Percentiles rank a stretch among this genome's conserved stretches.
These are phyloP conservation scores for Dufourea novaeangliae DNA, from an alignment of 1,140 invertebrate species.

Conservation along the genomic window DNA sequence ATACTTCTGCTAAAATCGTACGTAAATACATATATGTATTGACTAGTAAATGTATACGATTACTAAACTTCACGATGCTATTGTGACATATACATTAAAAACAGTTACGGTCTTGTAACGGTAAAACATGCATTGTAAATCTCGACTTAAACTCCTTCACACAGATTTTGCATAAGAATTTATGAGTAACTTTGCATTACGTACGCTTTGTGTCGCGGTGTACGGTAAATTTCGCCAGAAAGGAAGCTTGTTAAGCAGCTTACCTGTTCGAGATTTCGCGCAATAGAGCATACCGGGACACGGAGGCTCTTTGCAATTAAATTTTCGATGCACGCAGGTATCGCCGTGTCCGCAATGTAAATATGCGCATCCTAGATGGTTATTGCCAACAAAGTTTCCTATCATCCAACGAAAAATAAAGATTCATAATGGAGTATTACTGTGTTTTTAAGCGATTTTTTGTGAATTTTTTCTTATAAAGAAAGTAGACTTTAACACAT, in stretches of 20 bases:
- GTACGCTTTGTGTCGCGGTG: no score
- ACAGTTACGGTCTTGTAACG: no score
- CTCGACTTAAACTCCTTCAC: not conserved
- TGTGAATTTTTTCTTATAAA: no score
- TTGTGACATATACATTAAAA: no score
- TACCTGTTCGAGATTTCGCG: constrained; percentile 67
- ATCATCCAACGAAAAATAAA: not conserved
- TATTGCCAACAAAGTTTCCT: not conserved
- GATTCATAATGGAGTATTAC: no score
- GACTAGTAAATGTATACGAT: no score
- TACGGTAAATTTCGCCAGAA: not conserved
- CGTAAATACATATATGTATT: no score
- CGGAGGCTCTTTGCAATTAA: constrained; percentile 68
- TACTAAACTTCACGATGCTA: no score
- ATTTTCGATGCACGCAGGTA: constrained; percentile 68
- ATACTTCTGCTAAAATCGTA: no score
- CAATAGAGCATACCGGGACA: constrained; percentile 74
- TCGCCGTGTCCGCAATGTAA: constrained; percentile 61
- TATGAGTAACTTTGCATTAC: not conserved
- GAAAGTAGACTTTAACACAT: no score
- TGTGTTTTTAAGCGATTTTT: no score
- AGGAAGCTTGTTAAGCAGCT: not conserved
- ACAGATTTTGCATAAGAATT: not conserved
- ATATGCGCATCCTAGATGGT: constrained; percentile 47
- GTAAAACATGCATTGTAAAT: not conserved